These are phyloP conservation scores for Henricia sp. DNA, from an alignment of 53 echinoderm and acorn worm species.

Conservation along the genomic window DNA sequence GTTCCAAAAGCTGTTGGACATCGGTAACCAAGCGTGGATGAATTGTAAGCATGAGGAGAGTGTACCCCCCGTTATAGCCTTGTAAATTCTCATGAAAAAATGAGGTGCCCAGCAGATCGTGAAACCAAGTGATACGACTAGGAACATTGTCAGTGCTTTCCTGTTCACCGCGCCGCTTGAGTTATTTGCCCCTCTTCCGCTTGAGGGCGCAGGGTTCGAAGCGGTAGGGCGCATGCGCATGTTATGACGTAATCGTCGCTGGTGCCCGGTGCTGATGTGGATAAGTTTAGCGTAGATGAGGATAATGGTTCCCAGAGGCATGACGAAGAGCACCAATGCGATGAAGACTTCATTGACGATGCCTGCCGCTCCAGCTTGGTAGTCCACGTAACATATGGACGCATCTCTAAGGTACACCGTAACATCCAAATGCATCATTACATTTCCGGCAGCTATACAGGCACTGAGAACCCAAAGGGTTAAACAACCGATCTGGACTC, in stretches of 20 bases:
- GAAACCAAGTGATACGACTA: slow-evolving; percentile 43
- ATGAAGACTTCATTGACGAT: background rate
- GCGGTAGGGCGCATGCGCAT: background rate
- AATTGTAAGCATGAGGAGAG: slow-evolving; percentile 18
- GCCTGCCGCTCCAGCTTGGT: background rate
- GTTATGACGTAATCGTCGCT: slow-evolving; percentile 9
- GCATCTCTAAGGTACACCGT: background rate
- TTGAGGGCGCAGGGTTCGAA: background rate
- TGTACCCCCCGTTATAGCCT: background rate
- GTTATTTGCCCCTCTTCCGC: background rate
- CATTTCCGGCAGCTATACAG: slow-evolving; percentile 4
- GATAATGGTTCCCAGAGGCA: slow-evolving; percentile 9
- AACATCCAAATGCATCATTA: background rate
- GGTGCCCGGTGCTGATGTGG: slow-evolving; percentile 20
- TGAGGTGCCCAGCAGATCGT: slow-evolving; percentile 40
- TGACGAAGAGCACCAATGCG: slow-evolving; percentile 22
- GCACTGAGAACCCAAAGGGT: slow-evolving; percentile 18
- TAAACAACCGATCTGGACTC: slow-evolving; percentile 15
- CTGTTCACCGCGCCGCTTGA: background rate
- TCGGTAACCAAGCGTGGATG: slow-evolving; percentile 31
- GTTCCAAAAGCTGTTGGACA: slow-evolving; percentile 67
- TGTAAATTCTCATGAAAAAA: slow-evolving; percentile 29
- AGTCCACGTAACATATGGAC: slow-evolving; percentile 31
- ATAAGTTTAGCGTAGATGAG: slow-evolving; percentile 15
- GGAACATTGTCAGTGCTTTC: slow-evolving; percentile 44